Conservation (phyloP, 2,113 vertebrate genomes). For the Tenrec ecaudatus region DNA sequence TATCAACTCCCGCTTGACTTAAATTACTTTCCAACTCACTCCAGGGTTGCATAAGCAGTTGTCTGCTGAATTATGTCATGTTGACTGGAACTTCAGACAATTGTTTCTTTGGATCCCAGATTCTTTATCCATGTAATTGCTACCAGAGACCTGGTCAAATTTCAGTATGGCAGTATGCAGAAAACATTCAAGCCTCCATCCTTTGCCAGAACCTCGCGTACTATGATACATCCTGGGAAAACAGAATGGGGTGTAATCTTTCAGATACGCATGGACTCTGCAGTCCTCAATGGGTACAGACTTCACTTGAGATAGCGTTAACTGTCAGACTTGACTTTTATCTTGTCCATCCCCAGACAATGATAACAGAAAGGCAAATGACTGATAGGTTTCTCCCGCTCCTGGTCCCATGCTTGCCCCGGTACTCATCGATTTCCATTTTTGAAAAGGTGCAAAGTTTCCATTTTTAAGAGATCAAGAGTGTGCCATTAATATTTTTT, state of each 20-base stretch:
- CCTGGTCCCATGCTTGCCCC: background rate
- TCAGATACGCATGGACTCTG: background rate
- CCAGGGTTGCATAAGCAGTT: background rate
- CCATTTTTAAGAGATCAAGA: background rate
- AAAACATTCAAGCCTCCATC: background rate
- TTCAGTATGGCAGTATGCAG: background rate
- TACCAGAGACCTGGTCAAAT: background rate
- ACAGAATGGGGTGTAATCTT: background rate
- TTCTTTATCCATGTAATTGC: conserved; percentile 21
- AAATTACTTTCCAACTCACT: conserved; percentile 5
- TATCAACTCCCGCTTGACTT: background rate
- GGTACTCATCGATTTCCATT: background rate
- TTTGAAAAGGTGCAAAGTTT: conserved; percentile 7
- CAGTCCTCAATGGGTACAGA: background rate
- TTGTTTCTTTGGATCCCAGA: background rate
- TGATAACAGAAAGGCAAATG: background rate
- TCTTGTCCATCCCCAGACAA: conserved; percentile 30
- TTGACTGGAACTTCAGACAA: conserved; percentile 19
- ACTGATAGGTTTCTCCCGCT: background rate
- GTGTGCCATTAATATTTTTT: background rate
- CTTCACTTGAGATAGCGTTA: background rate
- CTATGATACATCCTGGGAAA: background rate
- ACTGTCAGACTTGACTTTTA: conserved; percentile 4
- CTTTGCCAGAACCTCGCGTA: background rate
- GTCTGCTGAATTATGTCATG: background rate